Evolutionary conservation across 2,888 invertebrate genomes (phyloP).

Genomic region (Lissocephala sabroskyi): DNA sequence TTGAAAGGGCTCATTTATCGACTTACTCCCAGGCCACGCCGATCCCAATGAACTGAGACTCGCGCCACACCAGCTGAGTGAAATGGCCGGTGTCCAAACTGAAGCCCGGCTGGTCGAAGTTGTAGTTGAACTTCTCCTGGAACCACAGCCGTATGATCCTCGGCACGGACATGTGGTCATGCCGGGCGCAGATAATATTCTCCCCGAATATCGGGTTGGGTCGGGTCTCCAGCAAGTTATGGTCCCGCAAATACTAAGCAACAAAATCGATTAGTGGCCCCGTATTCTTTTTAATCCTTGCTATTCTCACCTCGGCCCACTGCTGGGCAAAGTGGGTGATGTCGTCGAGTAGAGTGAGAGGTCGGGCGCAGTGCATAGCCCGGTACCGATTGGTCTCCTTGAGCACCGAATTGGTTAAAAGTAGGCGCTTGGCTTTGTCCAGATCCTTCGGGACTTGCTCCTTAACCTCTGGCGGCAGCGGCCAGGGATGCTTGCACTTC

Average conservation of each 20-base stretch:
- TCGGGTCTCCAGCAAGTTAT: constrained; percentile 80
- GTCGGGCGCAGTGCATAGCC: constrained; percentile 79
- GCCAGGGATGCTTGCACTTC: too few species aligned
- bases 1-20: too few species aligned
- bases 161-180: constrained; percentile 76
- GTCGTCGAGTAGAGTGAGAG: constrained; percentile 78
- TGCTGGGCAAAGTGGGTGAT: constrained; percentile 79
- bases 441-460: too few species aligned
- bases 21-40: too few species aligned
- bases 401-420: constrained; percentile 17
- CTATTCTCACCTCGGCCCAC: constrained; percentile 79
- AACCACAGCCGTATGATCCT: constrained; percentile 76
- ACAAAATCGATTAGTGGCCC: too few species aligned
- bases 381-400: constrained; percentile 79
- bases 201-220: constrained; percentile 86
- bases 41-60: constrained; percentile 82
- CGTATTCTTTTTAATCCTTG: too few species aligned
- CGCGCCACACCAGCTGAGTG: constrained; percentile 87
- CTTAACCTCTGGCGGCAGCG: too few species aligned
- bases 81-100: constrained; percentile 83
- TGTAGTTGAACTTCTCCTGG: constrained; percentile 80
- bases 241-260: too few species aligned
- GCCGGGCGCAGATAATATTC: constrained; percentile 82
- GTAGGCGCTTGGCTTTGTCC: background rate
- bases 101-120: constrained; percentile 77